phyloP scores from a whole-genome alignment of 2,797 vertebrate genomes.

The Denticeps clupeoides region DNA sequence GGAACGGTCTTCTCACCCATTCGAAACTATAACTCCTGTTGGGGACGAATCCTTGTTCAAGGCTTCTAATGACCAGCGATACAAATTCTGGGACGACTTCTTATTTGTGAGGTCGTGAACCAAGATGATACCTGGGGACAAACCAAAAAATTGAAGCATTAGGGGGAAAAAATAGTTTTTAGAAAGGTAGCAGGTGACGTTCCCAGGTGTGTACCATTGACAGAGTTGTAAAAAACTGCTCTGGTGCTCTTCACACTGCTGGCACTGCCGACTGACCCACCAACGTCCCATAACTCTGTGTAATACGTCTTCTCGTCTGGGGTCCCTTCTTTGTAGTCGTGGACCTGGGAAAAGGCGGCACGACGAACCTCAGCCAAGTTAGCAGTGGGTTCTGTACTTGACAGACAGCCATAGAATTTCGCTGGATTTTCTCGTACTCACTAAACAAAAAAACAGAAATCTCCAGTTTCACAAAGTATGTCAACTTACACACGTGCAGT shows the following conservation, averaged over 20 bases:
- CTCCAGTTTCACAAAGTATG: no score
- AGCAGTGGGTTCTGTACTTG: no score
- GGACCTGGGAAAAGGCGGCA: slow-evolving; percentile 63
- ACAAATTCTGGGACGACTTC: slow-evolving; percentile 95
- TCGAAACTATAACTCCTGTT: slow-evolving; percentile 87
- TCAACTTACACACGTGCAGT: no score
- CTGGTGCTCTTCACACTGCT: slow-evolving; percentile 91
- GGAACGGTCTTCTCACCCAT: slow-evolving; percentile 72
- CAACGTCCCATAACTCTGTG: slow-evolving; percentile 95
- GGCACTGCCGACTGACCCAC: slow-evolving; percentile 87
- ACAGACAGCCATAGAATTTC: no score
- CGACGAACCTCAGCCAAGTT: background rate
- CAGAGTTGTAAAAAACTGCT: slow-evolving; percentile 90
- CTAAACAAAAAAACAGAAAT: no score
- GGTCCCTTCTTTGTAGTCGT: slow-evolving; percentile 95
- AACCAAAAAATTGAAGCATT: no score
- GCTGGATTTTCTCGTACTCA: no score
- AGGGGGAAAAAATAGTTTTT: no score
- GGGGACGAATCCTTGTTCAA: slow-evolving; percentile 84
- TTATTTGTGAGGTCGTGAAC: slow-evolving; percentile 98
- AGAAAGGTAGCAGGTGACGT: no score
- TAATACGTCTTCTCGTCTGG: slow-evolving; percentile 95
- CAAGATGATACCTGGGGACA: slow-evolving; percentile 83
- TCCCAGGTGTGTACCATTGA: slow-evolving; percentile 69
- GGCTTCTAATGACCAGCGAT: slow-evolving; percentile 89